Evolutionary conservation across 2,113 vertebrate species (phyloP).

Genomic region (Orthochromis malagaraziensis): DNA sequence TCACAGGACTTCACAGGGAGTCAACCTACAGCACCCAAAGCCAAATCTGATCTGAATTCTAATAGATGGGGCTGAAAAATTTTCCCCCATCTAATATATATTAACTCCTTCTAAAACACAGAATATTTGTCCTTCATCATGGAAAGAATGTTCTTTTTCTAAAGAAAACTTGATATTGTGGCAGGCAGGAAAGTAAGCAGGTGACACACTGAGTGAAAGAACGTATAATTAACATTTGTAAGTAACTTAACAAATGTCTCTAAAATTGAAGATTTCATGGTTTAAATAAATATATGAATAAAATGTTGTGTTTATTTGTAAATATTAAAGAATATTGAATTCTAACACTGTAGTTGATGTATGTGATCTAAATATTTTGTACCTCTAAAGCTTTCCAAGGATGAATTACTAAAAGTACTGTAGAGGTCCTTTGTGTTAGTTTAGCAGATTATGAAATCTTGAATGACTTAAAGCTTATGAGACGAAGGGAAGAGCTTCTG

Average conservation of each 20-base stretch:
- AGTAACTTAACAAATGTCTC: neutral
- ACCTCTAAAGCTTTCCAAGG: neutral
- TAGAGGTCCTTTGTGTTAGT: neutral
- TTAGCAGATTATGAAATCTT: neutral
- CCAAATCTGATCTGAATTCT: neutral
- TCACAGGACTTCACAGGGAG: neutral
- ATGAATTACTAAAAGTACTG: neutral
- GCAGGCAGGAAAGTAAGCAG: neutral
- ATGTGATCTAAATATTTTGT: neutral
- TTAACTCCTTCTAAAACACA: neutral
- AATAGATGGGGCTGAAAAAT: rapidly evolving
- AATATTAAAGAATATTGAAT: neutral
- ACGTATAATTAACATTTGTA: neutral
- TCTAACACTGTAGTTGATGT: neutral
- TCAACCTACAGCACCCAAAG: neutral
- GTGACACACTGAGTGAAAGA: neutral
- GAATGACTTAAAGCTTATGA: neutral
- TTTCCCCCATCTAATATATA: neutral
- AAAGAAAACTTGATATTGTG: neutral
- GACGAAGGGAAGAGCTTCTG: neutral
- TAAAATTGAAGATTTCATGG: neutral
- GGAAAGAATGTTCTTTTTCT: neutral
- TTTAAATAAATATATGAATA: neutral
- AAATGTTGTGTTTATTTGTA: neutral
- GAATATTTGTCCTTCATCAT: neutral